These are phyloP conservation scores for Hololepta plana DNA, from an alignment of 2,888 invertebrate genomes.

Conservation along the genomic window DNA sequence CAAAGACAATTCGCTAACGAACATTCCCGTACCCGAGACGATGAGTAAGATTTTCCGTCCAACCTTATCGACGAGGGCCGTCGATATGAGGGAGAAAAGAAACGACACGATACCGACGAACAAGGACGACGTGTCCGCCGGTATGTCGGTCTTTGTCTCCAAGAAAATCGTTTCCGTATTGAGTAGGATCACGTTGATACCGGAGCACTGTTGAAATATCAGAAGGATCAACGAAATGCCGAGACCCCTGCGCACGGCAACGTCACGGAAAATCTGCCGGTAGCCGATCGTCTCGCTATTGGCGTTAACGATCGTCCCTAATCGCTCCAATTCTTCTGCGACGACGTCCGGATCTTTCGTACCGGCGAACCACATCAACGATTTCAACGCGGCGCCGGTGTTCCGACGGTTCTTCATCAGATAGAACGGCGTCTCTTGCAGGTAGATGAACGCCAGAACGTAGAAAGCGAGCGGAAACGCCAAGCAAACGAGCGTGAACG, in stretches of 20 bases:
- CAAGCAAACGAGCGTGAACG: conserved; percentile 44
- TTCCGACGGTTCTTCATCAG: conserved; percentile 40
- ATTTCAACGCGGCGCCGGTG: no score
- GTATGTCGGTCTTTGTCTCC: conserved; percentile 39
- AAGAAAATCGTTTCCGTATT: conserved; percentile 55
- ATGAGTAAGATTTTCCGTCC: conserved; percentile 54
- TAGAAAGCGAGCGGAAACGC: conserved; percentile 41
- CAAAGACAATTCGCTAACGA: conserved; percentile 35
- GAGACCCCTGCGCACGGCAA: no score
- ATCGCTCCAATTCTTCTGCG: no score
- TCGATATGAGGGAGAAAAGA: conserved; percentile 47
- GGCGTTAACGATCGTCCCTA: no score
- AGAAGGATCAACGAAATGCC: no score
- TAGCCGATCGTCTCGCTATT: no score
- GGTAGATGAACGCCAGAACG: conserved; percentile 39
- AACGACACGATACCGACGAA: conserved; percentile 58
- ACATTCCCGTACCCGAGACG: conserved; percentile 45
- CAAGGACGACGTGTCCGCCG: conserved; percentile 47
- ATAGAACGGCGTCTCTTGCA: conserved; percentile 71
- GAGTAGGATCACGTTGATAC: conserved; percentile 65
- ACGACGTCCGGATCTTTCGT: no score
- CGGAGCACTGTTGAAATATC: conserved; percentile 74
- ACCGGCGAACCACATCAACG: no score
- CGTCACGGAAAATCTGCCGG: no score
- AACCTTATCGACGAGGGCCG: conserved; percentile 53